Evolutionary conservation across 2,113 vertebrate genomes (phyloP), one percentile per base, ranked within the genome.

Genomic region (Ancistrus triradiatus): DNA sequence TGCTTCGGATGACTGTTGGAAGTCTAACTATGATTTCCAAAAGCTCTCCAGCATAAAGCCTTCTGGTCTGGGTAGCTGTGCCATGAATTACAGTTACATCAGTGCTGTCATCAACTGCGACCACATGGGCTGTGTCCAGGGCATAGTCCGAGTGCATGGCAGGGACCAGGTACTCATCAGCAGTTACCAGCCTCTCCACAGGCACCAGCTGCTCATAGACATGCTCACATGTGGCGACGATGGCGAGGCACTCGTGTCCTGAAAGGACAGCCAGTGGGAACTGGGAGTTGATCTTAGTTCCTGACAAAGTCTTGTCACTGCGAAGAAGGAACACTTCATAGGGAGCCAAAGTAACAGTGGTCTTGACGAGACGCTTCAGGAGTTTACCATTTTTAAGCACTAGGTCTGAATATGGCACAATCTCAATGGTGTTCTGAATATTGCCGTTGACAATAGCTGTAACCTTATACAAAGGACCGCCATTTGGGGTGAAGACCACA

Each of bases 131-230:
- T 17, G 24, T 50, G 63, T 78, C 74, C 33, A 11, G 17, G 14
- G 53, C 43, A 8, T 1, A 3, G 11, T 9, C 2, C 6, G 18
- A 13, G 27, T 59, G 61, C 61, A 77, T 73, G 3, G 53, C 11
- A 35, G 79, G 76, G 5, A 81, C 38, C 43, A 81, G 21, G 31
- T 69, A 81, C 15, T 65, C 48, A 15, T 65, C 63, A 3, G 77
- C 66, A n/a, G n/a, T n/a, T n/a, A n/a, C n/a, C n/a, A 78, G 70
- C 1, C 6, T 28, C 25, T 63, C 28, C 4, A 74, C 13, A n/a
- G 74, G 79, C 0, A 65, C 35, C 4, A 81, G 51, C 28, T 81
- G 79, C 58, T 78, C 70, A 25, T 62, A 81, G 10, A 81, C 62
- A 49, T 81, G 76, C 24, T 67, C 68, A 52, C 79, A 80, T 27